These are phyloP conservation scores for Crenichthys baileyi DNA, from an alignment of 2,797 vertebrate species.

Conservation along the genomic window DNA sequence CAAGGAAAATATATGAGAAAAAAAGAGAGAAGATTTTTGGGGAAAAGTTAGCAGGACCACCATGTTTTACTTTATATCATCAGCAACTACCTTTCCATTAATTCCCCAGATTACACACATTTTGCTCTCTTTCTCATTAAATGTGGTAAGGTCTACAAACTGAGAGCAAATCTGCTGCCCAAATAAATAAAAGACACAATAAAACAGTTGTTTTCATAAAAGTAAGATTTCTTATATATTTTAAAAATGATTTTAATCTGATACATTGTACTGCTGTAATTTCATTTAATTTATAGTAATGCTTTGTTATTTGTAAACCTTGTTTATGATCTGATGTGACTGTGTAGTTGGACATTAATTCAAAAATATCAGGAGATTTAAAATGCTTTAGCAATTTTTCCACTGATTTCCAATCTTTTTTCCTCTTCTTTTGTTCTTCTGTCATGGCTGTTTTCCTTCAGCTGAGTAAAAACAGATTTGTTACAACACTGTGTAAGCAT, in stretches of 20 bases:
- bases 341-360: neutral
- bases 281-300: neutral
- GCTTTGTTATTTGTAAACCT: neutral
- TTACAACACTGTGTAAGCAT: conserved; percentile 15
- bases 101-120: conserved; percentile 66
- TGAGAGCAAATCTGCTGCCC: neutral
- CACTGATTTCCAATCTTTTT: neutral
- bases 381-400: neutral
- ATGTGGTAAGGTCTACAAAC: conserved; percentile 5
- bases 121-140: conserved; percentile 16
- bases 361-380: neutral
- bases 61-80: conserved; percentile 78
- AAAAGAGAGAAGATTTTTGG: neutral
- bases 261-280: too few relatives aligned
- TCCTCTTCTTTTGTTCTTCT: neutral
- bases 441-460: neutral
- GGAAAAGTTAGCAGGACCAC: conserved; percentile 64
- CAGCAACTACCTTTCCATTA: conserved; percentile 70
- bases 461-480: conserved; percentile 2
- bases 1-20: neutral
- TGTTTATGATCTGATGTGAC: neutral
- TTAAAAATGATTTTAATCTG: neutral
- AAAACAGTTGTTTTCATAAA: neutral
- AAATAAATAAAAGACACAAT: neutral
- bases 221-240: neutral